A percentile compares a stretch with the other conserved stretches of the same genome.
Conservation (phyloP, 2,888 invertebrate genomes). For the Amphipoea oculea region DNA sequence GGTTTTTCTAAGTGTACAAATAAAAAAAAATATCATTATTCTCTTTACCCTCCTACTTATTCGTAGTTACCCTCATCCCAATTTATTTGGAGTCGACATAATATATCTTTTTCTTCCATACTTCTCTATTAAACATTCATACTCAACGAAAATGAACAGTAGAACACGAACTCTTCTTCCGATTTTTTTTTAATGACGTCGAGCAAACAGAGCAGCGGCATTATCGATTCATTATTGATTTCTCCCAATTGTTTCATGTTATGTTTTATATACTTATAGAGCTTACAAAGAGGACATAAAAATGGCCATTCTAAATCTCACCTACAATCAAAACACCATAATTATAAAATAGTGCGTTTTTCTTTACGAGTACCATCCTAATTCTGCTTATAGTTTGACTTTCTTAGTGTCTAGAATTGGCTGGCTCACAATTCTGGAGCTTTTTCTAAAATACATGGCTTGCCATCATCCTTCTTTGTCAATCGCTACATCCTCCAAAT, state of each 20-base stretch:
- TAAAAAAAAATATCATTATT: too few species aligned
- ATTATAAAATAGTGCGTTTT: neutral
- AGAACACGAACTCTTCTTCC: neutral
- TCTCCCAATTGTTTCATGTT: neutral
- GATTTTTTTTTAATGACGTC: neutral
- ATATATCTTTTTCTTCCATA: neutral
- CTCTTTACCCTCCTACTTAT: too few species aligned
- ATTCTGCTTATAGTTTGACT: neutral
- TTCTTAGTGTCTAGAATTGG: neutral
- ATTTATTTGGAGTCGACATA: too few species aligned
- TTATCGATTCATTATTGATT: neutral
- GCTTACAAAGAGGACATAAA: neutral
- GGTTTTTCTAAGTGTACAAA: too few species aligned
- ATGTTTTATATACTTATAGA: neutral
- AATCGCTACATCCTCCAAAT: constrained; percentile 63
- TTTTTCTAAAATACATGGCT: neutral
- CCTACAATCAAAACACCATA: neutral
- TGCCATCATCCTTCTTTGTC: neutral
- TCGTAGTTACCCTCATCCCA: too few species aligned
- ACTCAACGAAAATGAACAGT: neutral
- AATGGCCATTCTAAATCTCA: too few species aligned
- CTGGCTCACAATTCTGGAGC: neutral
- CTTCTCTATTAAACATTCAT: neutral
- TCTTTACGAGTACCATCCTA: too few species aligned
- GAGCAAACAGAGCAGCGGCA: neutral